Percentiles rank a stretch among this genome's conserved stretches.
These are phyloP conservation scores for Silurus lanzhouensis DNA, from an alignment of 2,797 vertebrate genomes.

Conservation along the genomic window DNA sequence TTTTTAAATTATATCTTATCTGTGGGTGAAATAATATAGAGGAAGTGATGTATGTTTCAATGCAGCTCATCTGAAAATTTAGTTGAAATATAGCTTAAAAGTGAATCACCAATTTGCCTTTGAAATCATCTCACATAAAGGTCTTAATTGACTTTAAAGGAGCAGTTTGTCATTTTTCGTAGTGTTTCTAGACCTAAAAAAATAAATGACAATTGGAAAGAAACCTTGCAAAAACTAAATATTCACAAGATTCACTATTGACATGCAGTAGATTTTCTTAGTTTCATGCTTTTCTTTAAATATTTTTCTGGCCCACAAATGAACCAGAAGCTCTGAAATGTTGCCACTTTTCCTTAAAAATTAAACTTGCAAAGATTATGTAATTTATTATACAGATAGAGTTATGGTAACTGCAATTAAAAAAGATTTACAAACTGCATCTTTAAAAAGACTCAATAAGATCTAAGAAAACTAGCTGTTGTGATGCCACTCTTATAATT, in stretches of 20 bases:
- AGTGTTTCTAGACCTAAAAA: neutral
- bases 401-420: neutral
- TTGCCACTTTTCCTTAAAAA: neutral
- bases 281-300: neutral
- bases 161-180: neutral
- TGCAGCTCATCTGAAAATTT: neutral
- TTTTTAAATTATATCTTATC: neutral
- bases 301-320: neutral
- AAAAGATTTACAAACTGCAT: neutral
- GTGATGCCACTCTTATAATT: neutral
- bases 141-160: neutral
- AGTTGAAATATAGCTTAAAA: neutral
- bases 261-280: neutral
- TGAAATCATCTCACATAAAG: neutral
- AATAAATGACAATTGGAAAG: neutral
- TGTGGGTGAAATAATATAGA: neutral
- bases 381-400: neutral
- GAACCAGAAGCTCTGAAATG: neutral
- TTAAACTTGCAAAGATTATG: too few relatives aligned
- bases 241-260: neutral
- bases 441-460: neutral
- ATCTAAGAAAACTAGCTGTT: neutral
- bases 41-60: neutral
- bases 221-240: neutral
- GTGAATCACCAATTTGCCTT: neutral